Conservation (phyloP, 2,797 vertebrate species). For the Mormyrus hasselquistii region DNA sequence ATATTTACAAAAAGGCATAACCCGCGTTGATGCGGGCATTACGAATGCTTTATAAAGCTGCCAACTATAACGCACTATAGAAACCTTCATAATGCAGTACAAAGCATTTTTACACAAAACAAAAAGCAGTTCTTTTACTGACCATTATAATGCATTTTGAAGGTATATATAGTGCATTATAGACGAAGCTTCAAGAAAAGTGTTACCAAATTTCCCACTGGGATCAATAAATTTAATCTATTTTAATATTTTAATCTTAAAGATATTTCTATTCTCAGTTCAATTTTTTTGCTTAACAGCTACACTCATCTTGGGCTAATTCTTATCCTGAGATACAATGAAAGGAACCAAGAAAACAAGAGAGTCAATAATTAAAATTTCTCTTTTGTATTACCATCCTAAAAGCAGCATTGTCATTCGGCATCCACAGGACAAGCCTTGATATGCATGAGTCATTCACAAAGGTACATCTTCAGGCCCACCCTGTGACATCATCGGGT, state of each 20-base stretch:
- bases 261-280: background rate
- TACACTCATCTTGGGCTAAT: background rate
- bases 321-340: background rate
- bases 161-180: background rate
- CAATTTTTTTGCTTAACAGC: background rate
- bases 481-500: background rate
- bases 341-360: background rate
- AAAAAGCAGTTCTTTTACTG: background rate
- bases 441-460: background rate
- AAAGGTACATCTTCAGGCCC: background rate
- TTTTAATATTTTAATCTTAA: background rate
- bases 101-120: background rate
- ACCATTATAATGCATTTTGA: background rate
- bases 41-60: background rate
- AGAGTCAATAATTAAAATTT: background rate
- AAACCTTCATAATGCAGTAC: background rate
- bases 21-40: background rate
- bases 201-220: background rate
- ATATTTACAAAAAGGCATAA: background rate
- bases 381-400: background rate
- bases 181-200: background rate
- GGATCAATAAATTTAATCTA: background rate
- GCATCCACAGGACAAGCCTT: background rate
- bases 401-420: background rate
- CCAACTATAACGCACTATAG: background rate